Percentiles rank a stretch among this genome's conserved stretches.
Evolutionary conservation across 2,113 vertebrate genomes (phyloP).

Genomic region (Motacilla tschutschensis): DNA sequence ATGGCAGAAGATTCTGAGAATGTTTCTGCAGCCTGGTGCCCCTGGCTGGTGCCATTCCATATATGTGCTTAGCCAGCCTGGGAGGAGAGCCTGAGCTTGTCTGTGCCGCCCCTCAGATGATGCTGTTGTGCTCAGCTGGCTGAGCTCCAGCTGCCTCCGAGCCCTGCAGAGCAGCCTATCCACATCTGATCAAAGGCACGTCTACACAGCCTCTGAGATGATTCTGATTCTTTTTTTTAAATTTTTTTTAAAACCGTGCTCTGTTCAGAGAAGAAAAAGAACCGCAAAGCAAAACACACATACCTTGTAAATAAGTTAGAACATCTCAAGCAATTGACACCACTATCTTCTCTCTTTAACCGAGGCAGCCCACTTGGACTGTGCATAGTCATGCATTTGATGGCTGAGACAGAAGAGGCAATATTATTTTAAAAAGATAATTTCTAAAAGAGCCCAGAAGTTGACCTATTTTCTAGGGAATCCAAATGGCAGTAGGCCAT

Average conservation of each 20-base stretch:
- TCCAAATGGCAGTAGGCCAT: not conserved
- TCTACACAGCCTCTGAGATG: not conserved
- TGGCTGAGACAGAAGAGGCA: not conserved
- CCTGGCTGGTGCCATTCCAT: not conserved
- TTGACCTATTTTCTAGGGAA: not conserved
- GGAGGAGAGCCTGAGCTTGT: not conserved
- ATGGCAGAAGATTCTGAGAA: not conserved
- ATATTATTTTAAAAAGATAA: not conserved
- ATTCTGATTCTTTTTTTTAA: not conserved
- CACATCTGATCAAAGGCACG: not conserved
- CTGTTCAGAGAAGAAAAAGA: not conserved
- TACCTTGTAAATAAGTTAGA: not conserved
- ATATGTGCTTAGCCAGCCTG: fast-evolving
- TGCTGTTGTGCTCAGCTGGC: not conserved
- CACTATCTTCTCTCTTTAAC: not conserved
- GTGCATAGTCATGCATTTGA: not conserved
- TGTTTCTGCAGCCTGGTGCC: not conserved
- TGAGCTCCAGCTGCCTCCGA: not conserved
- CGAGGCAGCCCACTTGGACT: not conserved
- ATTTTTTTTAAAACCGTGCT: not conserved
- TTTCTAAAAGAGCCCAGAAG: not conserved
- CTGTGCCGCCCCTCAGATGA: not conserved
- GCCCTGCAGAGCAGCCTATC: not conserved
- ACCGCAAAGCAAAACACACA: not conserved
- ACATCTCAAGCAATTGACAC: not conserved